A percentile compares a stretch with the other conserved stretches of the same genome.
These are phyloP conservation scores for Pristionchus entomophagus DNA, from an alignment of 2,888 invertebrate genomes.

Conservation along the genomic window DNA sequence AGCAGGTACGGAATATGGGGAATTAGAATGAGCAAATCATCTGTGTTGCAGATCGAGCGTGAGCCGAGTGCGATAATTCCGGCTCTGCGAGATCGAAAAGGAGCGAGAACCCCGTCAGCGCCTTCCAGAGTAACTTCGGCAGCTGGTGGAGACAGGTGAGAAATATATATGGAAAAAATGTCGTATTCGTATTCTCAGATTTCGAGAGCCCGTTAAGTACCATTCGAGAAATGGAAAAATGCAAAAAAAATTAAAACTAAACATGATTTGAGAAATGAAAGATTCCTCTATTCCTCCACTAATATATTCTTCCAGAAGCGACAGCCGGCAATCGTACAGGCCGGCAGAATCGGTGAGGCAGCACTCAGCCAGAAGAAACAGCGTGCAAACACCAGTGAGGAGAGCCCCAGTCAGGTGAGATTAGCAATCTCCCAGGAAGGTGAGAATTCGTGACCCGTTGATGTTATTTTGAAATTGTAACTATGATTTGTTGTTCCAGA, in stretches of 20 bases:
- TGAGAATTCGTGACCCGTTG: background rate
- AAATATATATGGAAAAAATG: too few species aligned
- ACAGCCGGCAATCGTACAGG: conserved; percentile 34
- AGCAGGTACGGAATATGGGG: conserved; percentile 50
- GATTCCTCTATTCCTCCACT: too few species aligned
- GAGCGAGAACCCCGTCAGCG: conserved; percentile 56
- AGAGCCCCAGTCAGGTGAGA: conserved; percentile 8
- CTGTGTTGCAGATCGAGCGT: conserved; percentile 30
- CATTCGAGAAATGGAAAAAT: too few species aligned
- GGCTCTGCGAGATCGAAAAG: conserved; percentile 53
- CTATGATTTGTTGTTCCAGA: conserved; percentile 3
- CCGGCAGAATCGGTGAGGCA: conserved; percentile 34
- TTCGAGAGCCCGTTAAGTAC: too few species aligned
- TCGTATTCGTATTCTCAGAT: too few species aligned
- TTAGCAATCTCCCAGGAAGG: background rate
- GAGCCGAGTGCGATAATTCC: conserved; percentile 63
- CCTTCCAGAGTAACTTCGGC: conserved; percentile 48
- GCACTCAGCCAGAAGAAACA: conserved; percentile 34
- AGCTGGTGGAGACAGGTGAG: conserved; percentile 32
- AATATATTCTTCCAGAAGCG: background rate
- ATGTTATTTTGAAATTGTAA: background rate
- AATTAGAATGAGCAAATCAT: background rate
- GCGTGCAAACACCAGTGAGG: background rate
- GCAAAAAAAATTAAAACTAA: background rate
- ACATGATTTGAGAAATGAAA: background rate